Percentiles rank a stretch among this genome's conserved stretches.
These are phyloP conservation scores for Pasiphila rectangulata DNA, from an alignment of 2,888 invertebrate genomes.

Conservation along the genomic window DNA sequence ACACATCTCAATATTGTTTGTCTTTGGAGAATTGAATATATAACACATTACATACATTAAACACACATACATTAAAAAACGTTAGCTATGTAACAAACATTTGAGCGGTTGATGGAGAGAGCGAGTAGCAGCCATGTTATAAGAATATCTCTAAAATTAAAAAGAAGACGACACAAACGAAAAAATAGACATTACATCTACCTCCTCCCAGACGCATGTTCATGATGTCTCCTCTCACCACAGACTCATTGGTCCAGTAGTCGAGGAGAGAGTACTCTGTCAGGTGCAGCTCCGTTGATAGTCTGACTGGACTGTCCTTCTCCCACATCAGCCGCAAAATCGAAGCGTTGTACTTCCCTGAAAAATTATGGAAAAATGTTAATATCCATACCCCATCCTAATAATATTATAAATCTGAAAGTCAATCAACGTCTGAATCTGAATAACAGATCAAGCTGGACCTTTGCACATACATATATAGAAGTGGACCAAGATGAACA, in stretches of 20 bases:
- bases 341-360: constrained; percentile 91
- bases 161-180: constrained; percentile 39
- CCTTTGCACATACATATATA: too few relatives aligned
- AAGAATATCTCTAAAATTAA: constrained; percentile 7
- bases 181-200: constrained; percentile 73
- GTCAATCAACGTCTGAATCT: too few relatives aligned
- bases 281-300: constrained; percentile 88
- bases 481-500: too few relatives aligned
- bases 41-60: too few relatives aligned
- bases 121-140: not conserved
- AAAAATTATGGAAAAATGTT: constrained; percentile 42
- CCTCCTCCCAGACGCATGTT: constrained; percentile 87
- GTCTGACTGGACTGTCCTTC: constrained; percentile 84
- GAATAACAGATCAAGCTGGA: too few relatives aligned
- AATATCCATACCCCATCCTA: too few relatives aligned
- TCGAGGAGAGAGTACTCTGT: constrained; percentile 89
- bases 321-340: constrained; percentile 89
- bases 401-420: too few relatives aligned
- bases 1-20: too few relatives aligned
- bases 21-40: too few relatives aligned
- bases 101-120: too few relatives aligned
- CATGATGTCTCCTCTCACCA: constrained; percentile 84
- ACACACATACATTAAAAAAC: too few relatives aligned
- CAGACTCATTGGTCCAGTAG: constrained; percentile 86
- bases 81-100: too few relatives aligned